A percentile compares a stretch with the other conserved stretches of the same genome.
phyloP scores from a whole-genome alignment of 2,888 invertebrate genomes.

The Folsomia candida region DNA sequence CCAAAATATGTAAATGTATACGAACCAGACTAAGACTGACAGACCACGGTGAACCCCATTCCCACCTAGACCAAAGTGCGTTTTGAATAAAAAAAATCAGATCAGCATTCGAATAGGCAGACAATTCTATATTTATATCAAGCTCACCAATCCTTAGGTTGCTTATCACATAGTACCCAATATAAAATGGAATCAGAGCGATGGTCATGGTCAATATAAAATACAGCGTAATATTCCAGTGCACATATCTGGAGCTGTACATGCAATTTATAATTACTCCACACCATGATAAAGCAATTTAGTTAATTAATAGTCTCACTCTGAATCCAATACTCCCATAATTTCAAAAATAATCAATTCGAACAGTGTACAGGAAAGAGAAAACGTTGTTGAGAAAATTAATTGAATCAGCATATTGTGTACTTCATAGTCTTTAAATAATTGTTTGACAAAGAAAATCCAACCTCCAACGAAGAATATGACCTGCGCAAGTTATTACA shows the following conservation, averaged over 20 bases:
- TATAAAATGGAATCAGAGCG: slow-evolving; percentile 93
- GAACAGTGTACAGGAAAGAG: slow-evolving; percentile 97
- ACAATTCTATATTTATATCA: too few species aligned
- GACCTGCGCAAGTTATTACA: slow-evolving; percentile 73
- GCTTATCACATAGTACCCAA: slow-evolving; percentile 88
- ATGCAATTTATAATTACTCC: too few species aligned
- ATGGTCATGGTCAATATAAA: slow-evolving; percentile 90
- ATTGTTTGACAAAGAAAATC: slow-evolving; percentile 95
- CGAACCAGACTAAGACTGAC: slow-evolving; percentile 80
- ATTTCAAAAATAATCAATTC: slow-evolving; percentile 99
- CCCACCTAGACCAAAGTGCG: slow-evolving; percentile 26
- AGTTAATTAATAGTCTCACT: too few species aligned
- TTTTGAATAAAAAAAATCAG: background rate
- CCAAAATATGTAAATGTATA: slow-evolving; percentile 96
- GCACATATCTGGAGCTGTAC: slow-evolving; percentile 82
- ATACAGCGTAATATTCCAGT: slow-evolving; percentile 92
- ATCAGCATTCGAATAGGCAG: too few species aligned
- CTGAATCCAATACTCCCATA: slow-evolving; percentile 83
- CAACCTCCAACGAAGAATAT: slow-evolving; percentile 95
- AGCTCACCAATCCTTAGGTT: slow-evolving; percentile 83
- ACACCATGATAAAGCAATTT: too few species aligned
- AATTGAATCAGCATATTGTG: slow-evolving; percentile 90
- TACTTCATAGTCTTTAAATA: slow-evolving; percentile 96
- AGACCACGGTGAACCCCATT: slow-evolving; percentile 54
- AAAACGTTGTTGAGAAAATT: slow-evolving; percentile 93